These are phyloP conservation scores for Sciaenops ocellatus DNA, from an alignment of 2,797 vertebrate genomes.

Conservation along the genomic window DNA sequence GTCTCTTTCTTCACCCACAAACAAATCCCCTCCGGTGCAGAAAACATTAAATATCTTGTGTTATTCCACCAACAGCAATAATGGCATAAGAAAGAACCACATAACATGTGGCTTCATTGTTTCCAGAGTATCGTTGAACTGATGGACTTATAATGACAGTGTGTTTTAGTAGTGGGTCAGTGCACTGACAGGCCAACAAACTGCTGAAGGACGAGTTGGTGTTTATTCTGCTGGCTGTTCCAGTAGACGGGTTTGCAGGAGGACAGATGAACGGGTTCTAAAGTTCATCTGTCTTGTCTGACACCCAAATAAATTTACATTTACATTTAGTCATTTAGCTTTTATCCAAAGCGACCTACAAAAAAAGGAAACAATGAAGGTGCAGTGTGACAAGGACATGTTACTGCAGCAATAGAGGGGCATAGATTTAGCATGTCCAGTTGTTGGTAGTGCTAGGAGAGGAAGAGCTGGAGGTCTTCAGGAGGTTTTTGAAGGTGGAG, in stretches of 20 bases:
- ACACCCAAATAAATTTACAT: neutral
- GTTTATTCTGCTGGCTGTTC: constrained; percentile 50
- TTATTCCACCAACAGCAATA: constrained; percentile 53
- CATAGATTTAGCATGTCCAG: too few relatives aligned
- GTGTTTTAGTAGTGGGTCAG: constrained; percentile 61
- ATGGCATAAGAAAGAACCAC: constrained; percentile 11
- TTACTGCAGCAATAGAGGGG: too few relatives aligned
- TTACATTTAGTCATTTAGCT: too few relatives aligned
- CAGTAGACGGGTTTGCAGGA: constrained; percentile 13
- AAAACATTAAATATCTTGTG: constrained; percentile 24
- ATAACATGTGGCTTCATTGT: constrained; percentile 58
- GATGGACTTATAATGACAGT: constrained; percentile 67
- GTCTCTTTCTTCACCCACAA: constrained; percentile 21
- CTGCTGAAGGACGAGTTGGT: constrained; percentile 52
- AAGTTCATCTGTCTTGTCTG: constrained; percentile 22
- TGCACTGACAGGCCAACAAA: constrained; percentile 39
- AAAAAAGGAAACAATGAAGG: too few relatives aligned
- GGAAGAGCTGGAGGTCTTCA: too few relatives aligned
- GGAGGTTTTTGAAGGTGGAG: too few relatives aligned
- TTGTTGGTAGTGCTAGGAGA: too few relatives aligned
- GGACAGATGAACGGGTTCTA: constrained; percentile 8
- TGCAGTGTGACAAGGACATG: too few relatives aligned
- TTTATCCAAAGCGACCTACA: too few relatives aligned
- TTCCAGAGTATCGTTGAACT: constrained; percentile 51
- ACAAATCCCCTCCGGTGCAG: neutral